Base-by-base conservation (phyloP, 1,140 invertebrate species). In the Anoplolepis gracilipes region DNA sequence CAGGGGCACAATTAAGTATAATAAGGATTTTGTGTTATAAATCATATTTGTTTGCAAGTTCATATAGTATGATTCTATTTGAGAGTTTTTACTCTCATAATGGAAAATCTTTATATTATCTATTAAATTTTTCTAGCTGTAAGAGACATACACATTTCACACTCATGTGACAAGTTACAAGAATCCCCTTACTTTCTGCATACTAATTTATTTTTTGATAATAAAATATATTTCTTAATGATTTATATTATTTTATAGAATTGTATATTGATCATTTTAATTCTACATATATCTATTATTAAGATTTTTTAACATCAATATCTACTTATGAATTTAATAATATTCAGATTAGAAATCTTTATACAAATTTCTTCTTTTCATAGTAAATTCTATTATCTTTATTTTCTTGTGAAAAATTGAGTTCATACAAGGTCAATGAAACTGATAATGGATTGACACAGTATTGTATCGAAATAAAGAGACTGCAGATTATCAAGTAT, bases 391-490 rank as follows among this genome's bases (percentile, higher is more conserved):
- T 82, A 30, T 39, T 39, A 46, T 33, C 6, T 4, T 49, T 49
- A 73, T 53, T 8, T 61, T 33, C 8, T 82, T 4, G 0, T 72
- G 4, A 19, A 49, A 1, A 49, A 62, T 39, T 73, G 46, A 62
- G 84, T 69, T 88, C 70, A 73, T 42, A 87, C 6, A 64, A 89
- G 25, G 36, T 86, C 46, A 65, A 84, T 88, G 19, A 70, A 76
- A 89, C 82, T 69, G 84, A 88, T 84, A 22, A 86, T 77, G 67
- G 82, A 84, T 78, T 85, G 55, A 91, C 69, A 86, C 90, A 92
- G 91, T 92, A 93, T 93, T 92, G 88, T 84, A 93, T 91, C 86
- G 86, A 86, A 90, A 87, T 92, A 75, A 92, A 90, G 88, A 92
- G 91, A 93, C 92, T 92, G 91, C 91, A 86, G 86, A 90, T 91